Evolutionary conservation across 2,113 vertebrate species (phyloP).

Genomic region (Upupa epops): DNA sequence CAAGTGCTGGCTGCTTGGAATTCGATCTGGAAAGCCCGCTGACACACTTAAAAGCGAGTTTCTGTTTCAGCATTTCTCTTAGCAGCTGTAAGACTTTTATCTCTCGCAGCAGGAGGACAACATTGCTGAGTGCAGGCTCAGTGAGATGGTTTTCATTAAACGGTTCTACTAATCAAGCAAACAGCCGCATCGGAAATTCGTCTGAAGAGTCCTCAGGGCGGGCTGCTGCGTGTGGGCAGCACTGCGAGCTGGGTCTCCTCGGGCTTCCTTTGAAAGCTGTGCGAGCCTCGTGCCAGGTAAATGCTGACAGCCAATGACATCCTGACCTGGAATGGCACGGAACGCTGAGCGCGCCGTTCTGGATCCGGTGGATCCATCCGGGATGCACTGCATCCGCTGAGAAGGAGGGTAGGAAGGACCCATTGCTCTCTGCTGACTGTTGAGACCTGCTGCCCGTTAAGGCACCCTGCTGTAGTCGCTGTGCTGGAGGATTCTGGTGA

Average conservation of each 20-base stretch:
- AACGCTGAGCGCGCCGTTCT: background rate
- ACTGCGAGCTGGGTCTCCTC: background rate
- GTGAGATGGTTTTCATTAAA: slow-evolving; percentile 20
- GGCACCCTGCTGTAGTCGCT: background rate
- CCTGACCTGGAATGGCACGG: background rate
- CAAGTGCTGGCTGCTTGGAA: background rate
- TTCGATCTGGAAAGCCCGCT: background rate
- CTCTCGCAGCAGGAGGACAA: background rate
- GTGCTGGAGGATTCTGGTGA: background rate
- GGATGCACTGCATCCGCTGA: background rate
- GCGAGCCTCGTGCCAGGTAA: background rate
- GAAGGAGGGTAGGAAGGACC: background rate
- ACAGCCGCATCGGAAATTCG: background rate
- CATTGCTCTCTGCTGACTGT: background rate
- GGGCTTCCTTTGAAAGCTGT: background rate
- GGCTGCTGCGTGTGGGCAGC: background rate
- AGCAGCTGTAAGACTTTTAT: background rate
- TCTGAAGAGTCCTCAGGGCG: slow-evolving; percentile 12
- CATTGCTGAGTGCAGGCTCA: background rate
- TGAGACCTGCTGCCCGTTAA: background rate
- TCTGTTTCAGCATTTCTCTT: slow-evolving; percentile 1
- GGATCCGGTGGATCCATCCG: background rate
- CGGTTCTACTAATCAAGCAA: slow-evolving; percentile 4
- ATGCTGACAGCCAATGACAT: background rate
- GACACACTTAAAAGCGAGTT: background rate